These are phyloP conservation scores for Silvanus unidentatus DNA, from an alignment of 2,888 invertebrate species.

Conservation along the genomic window DNA sequence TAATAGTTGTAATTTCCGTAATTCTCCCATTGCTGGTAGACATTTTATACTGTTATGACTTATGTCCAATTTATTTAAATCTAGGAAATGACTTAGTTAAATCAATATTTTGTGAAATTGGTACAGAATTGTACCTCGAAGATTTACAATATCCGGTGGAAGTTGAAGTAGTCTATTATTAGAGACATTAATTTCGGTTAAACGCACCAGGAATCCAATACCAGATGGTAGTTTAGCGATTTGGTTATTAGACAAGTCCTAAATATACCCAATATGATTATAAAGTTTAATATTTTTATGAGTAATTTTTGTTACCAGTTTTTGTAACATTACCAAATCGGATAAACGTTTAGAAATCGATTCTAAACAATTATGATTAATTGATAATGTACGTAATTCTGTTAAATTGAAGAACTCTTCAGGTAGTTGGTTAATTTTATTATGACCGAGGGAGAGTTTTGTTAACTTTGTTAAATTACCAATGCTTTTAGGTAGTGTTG, in stretches of 20 bases:
- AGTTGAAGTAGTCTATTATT: constrained; percentile 69
- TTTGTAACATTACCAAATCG: constrained; percentile 71
- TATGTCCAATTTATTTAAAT: constrained; percentile 65
- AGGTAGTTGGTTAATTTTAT: constrained; percentile 60
- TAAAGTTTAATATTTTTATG: neutral
- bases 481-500: constrained; percentile 65
- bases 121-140: constrained; percentile 72
- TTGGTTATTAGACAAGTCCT: constrained; percentile 78
- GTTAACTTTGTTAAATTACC: constrained; percentile 62
- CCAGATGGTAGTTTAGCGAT: constrained; percentile 68
- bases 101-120: neutral
- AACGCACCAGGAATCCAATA: constrained; percentile 75
- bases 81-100: constrained; percentile 49
- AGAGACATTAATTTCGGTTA: constrained; percentile 66
- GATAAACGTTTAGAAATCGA: constrained; percentile 66
- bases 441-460: constrained; percentile 63
- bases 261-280: constrained; percentile 26
- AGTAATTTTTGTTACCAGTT: constrained; percentile 62
- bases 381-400: constrained; percentile 64
- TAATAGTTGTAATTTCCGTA: constrained; percentile 68
- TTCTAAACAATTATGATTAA: constrained; percentile 68
- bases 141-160: constrained; percentile 74
- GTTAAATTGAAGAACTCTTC: constrained; percentile 61
- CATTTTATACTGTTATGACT: constrained; percentile 63
- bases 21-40: constrained; percentile 63